Evolutionary conservation across 2,797 vertebrate genomes (phyloP), one percentile per base, ranked within the genome.

Genomic region (Lutra lutra): DNA sequence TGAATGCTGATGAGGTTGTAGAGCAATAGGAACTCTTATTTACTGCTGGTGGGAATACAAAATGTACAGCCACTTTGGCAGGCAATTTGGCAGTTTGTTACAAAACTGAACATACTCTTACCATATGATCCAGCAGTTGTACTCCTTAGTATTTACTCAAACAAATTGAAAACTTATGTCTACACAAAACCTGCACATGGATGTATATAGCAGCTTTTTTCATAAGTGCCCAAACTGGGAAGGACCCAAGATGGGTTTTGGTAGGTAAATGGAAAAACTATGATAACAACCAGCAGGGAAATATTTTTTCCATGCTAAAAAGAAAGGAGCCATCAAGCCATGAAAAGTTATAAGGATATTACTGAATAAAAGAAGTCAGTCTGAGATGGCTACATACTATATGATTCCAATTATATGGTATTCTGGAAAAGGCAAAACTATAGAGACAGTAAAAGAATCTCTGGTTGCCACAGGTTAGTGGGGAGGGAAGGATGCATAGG

Each of bases 191-290:
- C 43, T 35, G 64, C 32, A 62, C 78, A 60, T n/a, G 46, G 54
- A n/a, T 89, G 51, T 58, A 35, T 86, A 86, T 68, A 86, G 38
- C 38, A 78, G 23, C 60, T 93, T 68, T 86, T 58, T 78, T 70
- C 54, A 48, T 79, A 93, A 87, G 23, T 79, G 51, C 23, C 40
- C 46, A 93, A 93, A 77, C 62, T 70, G 79, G 62, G 84, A 93
- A 70, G 73, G 48, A 79, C 46, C 38, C 18, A 62, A 85, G 56
- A 64, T 51, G 40, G 73, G 14, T 54, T 79, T 70, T 35, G 23
- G 48, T 93, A 60, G 84, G n/a, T 70, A 43, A 94, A 73, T 60
- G 75, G 84, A 80, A 87, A 80, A 80, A 87, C 2, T 21, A 12
- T 64, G 66, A 82, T 89, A 84, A 83, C 23, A 62, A 66, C 48